Percentiles rank a stretch among this genome's conserved stretches.
Conservation (phyloP, 2,888 invertebrate genomes). For the Odontomyia ornata region DNA sequence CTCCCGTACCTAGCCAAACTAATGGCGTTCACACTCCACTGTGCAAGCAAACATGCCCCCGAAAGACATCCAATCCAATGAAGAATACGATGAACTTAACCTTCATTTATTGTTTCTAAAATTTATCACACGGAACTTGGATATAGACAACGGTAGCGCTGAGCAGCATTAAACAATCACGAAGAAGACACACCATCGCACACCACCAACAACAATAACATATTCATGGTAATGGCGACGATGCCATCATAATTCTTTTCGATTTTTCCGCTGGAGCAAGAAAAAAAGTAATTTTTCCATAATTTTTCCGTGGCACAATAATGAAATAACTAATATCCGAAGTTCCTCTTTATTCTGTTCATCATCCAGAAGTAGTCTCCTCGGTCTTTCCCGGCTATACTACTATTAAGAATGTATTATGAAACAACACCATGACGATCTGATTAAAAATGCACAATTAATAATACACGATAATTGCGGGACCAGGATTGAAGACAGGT, state of each 20-base stretch:
- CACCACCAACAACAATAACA: neutral
- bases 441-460: slow-evolving; percentile 51
- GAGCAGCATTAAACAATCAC: neutral
- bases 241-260: slow-evolving; percentile 43
- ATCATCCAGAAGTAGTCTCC: neutral
- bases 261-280: slow-evolving; percentile 26
- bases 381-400: neutral
- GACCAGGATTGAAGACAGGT: slow-evolving; percentile 42
- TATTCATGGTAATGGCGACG: slow-evolving; percentile 24
- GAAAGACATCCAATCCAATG: slow-evolving; percentile 39
- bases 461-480: slow-evolving; percentile 51
- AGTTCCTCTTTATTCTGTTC: slow-evolving; percentile 30
- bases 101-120: slow-evolving; percentile 46
- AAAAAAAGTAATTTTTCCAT: slow-evolving; percentile 36
- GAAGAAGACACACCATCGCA: neutral
- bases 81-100: slow-evolving; percentile 50
- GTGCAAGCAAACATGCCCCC: neutral
- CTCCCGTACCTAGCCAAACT: slow-evolving; percentile 8
- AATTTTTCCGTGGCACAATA: slow-evolving; percentile 35
- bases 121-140: slow-evolving; percentile 4
- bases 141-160: neutral
- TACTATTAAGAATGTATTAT: neutral
- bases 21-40: neutral
- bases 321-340: slow-evolving; percentile 35
- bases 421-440: slow-evolving; percentile 47